Evolutionary conservation across 2,888 invertebrate genomes (phyloP).

Genomic region (Ramazzottius varieornatus): DNA sequence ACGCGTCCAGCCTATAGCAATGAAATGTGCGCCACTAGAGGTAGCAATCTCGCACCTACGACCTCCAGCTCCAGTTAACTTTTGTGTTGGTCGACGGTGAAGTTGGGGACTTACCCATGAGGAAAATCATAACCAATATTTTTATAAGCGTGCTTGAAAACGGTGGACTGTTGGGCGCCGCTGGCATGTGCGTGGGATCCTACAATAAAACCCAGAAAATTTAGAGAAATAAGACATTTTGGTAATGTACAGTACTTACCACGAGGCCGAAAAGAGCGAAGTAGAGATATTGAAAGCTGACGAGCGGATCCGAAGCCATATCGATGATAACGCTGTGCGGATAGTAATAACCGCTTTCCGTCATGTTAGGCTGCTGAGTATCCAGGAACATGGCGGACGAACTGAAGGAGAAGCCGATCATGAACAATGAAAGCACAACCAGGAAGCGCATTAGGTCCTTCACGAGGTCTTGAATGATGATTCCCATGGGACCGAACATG

Average conservation of each 20-base stretch:
- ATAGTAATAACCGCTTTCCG: constrained; percentile 8
- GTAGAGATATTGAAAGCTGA: constrained; percentile 88
- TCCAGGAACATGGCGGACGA: constrained; percentile 77
- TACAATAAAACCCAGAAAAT: neutral
- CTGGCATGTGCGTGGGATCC: constrained; percentile 31
- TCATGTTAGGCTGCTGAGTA: constrained; percentile 13
- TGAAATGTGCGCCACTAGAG: too few species aligned
- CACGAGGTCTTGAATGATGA: constrained; percentile 56
- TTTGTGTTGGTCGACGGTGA: too few species aligned
- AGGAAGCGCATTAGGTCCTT: constrained; percentile 72
- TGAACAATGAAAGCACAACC: constrained; percentile 86
- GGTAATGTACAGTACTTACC: neutral
- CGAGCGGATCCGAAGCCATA: constrained; percentile 31
- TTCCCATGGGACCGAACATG: constrained; percentile 97
- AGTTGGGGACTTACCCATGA: neutral
- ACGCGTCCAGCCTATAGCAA: too few species aligned
- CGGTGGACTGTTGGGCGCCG: constrained; percentile 24
- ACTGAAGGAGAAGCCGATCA: constrained; percentile 83
- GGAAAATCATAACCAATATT: constrained; percentile 15
- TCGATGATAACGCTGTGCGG: neutral
- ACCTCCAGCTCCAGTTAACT: too few species aligned
- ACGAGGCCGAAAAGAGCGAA: constrained; percentile 89
- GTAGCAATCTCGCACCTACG: too few species aligned
- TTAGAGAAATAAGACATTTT: neutral
- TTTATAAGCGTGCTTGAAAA: constrained; percentile 22